phyloP scores from a whole-genome alignment of 2,113 vertebrate species.

The Muntiacus reevesi region DNA sequence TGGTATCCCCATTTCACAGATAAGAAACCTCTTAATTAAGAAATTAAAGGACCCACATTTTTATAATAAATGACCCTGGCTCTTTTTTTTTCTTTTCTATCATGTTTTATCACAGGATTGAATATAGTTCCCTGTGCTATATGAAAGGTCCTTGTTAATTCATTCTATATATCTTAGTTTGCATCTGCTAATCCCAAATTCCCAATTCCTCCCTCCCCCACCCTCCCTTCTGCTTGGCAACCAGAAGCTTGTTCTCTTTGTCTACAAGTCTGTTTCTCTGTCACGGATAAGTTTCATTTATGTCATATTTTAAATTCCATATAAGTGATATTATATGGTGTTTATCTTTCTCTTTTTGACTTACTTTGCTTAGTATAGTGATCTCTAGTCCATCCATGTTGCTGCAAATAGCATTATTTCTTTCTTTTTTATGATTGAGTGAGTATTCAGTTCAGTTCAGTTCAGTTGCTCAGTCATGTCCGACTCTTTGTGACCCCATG shows the following conservation, averaged over 20 bases:
- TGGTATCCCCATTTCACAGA: neutral
- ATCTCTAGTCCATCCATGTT: neutral
- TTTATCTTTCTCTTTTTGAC: neutral
- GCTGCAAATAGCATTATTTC: neutral
- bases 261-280: neutral
- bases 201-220: neutral
- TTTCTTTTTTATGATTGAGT: neutral
- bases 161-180: neutral
- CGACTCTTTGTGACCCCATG: no score
- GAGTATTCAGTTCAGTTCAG: no score
- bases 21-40: neutral
- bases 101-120: neutral
- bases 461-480: no score
- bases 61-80: neutral
- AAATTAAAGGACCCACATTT: neutral
- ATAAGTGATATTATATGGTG: neutral
- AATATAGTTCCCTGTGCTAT: neutral
- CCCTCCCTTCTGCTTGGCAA: neutral
- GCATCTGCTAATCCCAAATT: neutral
- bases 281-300: neutral
- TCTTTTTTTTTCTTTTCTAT: neutral
- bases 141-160: neutral
- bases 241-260: neutral
- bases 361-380: neutral
- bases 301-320: neutral